Evolutionary conservation across 2,797 vertebrate genomes (phyloP).

Genomic region (Takifugu ocellatus): DNA sequence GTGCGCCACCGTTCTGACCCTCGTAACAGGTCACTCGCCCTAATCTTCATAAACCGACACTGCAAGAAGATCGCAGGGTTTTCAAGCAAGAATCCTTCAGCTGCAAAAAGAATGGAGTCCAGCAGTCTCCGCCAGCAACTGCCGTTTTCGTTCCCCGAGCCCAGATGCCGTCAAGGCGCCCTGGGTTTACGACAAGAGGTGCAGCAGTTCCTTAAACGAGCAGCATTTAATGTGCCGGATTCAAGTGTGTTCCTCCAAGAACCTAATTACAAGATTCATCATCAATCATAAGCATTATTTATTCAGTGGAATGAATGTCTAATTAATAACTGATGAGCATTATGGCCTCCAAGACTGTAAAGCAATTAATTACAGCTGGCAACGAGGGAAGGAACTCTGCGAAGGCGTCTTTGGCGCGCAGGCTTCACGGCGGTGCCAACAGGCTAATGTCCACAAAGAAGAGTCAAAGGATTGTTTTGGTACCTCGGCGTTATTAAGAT

Average conservation of each 20-base stretch:
- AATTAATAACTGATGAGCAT: constrained; percentile 99
- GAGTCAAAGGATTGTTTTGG: constrained; percentile 64
- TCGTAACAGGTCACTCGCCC: constrained; percentile 28
- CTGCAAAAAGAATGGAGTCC: constrained; percentile 71
- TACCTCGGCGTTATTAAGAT: constrained; percentile 65
- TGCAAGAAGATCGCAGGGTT: constrained; percentile 30
- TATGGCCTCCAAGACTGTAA: constrained; percentile 95
- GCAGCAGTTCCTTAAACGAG: constrained; percentile 78
- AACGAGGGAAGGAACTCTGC: constrained; percentile 81
- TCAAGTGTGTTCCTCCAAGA: constrained; percentile 85
- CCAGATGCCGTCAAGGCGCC: constrained; percentile 52
- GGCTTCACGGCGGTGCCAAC: constrained; percentile 74
- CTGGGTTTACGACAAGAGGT: constrained; percentile 61
- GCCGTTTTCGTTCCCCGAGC: constrained; percentile 62
- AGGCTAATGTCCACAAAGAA: constrained; percentile 77
- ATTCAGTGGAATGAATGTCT: constrained; percentile 99
- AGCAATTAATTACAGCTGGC: constrained; percentile 96
- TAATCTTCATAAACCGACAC: constrained; percentile 14
- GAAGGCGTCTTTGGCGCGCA: constrained; percentile 82
- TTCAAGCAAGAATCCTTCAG: constrained; percentile 41
- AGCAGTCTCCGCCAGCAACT: constrained; percentile 88
- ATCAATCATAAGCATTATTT: constrained; percentile 99
- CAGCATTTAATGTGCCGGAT: constrained; percentile 82
- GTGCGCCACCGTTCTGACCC: constrained; percentile 45
- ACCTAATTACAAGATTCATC: constrained; percentile 99